These are phyloP conservation scores for Emys orbicularis DNA, from an alignment of 2,797 vertebrate species.

Conservation along the genomic window DNA sequence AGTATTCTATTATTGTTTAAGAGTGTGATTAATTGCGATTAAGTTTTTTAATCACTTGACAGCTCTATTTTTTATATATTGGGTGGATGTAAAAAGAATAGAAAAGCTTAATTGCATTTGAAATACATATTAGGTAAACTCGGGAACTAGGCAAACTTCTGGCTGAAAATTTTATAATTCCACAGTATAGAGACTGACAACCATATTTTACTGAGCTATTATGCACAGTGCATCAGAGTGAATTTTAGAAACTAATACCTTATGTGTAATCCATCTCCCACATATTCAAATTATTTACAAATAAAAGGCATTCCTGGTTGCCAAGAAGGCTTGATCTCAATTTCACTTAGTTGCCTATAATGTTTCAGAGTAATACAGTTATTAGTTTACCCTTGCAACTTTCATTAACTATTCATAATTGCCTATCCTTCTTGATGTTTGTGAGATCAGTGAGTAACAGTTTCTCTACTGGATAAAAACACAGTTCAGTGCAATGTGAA, in stretches of 20 bases:
- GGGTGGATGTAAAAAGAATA: conserved; percentile 8
- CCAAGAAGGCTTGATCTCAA: background rate
- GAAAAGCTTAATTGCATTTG: background rate
- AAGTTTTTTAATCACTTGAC: too few relatives aligned
- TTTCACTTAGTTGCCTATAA: background rate
- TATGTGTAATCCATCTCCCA: background rate
- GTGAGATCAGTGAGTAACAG: background rate
- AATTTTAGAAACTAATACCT: background rate
- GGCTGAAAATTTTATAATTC: background rate
- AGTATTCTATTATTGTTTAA: too few relatives aligned
- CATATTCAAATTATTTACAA: conserved; percentile 2
- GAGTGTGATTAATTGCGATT: too few relatives aligned
- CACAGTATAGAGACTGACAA: background rate
- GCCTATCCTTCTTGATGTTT: background rate
- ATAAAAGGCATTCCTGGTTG: background rate
- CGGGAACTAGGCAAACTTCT: background rate
- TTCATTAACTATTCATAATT: background rate
- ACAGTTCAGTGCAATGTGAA: background rate
- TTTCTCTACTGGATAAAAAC: background rate
- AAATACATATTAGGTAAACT: background rate
- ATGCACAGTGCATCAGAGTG: background rate
- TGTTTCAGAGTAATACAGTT: background rate
- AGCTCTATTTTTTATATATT: background rate
- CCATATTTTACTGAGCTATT: background rate
- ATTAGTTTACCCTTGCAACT: background rate